Evolutionary conservation across 2,113 vertebrate genomes (phyloP), one percentile per base, ranked within the genome.

Genomic region (Rhinoderma darwinii): DNA sequence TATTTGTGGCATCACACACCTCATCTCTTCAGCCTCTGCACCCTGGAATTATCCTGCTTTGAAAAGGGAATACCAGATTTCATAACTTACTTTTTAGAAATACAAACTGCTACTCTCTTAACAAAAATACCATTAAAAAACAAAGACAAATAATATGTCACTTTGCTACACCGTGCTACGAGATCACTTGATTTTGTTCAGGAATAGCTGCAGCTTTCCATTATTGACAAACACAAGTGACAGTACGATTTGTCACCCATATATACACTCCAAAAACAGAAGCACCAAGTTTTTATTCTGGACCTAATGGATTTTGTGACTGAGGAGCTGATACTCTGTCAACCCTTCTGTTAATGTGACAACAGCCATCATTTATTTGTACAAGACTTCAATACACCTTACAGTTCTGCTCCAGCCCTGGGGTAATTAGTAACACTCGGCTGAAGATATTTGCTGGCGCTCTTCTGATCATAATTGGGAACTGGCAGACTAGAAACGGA

Each of bases 371-470:
- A 44, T 75, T 75, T 75, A 75, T 44, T 14, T 27, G 73, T n/a
- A 47, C 39, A 43, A 14, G 41, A 75, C 25, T 27, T 75, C 39
- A 15, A 44, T 75, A 43, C 44, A 75, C n/a, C 73, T 44, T 75
- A 14, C 41, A 27, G 73, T 75, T 47, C 25, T 75, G 73, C 73
- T 47, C 6, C 22, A n/a, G 22, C 12, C 73, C 22, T 8, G 10
- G 25, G 41, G 73, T 75, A 75, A 75, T 75, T 75, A 75, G 22
- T 43, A 44, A 75, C 73, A 75, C 73, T 43, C 41, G 22, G 41
- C 10, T 75, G 25, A 22, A 75, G 41, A 44, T 75, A 75, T 44
- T 44, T 3, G 27, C 41, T 75, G 73, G 22, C 73, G 27, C 25
- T 47, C 22, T 75, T 43, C 41, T 75, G 25, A 27, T 47, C 10